phyloP scores from a whole-genome alignment of 2,797 vertebrate genomes.

The Platalea minor region DNA sequence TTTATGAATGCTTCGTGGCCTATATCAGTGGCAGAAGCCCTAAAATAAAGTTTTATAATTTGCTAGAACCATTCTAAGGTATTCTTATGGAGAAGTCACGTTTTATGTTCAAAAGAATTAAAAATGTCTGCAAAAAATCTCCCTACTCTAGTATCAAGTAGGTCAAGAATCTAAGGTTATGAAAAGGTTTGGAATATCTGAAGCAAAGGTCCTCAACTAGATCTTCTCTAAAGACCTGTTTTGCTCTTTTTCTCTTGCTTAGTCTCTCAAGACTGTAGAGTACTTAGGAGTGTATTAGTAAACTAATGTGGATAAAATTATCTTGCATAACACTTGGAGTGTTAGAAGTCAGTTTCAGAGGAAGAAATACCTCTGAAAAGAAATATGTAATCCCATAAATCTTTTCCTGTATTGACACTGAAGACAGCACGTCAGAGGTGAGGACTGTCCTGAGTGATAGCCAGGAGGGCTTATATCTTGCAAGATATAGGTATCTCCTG shows the following conservation, averaged over 20 bases:
- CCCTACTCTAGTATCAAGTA: background rate
- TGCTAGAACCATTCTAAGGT: background rate
- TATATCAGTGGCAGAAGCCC: background rate
- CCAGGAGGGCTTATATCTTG: background rate
- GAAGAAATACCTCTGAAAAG: background rate
- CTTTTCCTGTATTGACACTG: background rate
- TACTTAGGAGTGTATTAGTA: background rate
- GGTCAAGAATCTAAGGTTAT: background rate
- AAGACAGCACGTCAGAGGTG: background rate
- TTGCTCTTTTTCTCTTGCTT: conserved; percentile 12
- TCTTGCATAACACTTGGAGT: background rate
- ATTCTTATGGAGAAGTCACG: background rate
- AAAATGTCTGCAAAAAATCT: background rate
- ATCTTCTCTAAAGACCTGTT: background rate
- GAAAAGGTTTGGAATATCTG: conserved; percentile 35
- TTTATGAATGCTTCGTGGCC: background rate
- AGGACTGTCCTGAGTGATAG: background rate
- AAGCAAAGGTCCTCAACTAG: conserved; percentile 17
- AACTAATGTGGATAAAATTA: background rate
- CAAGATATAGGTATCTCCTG: background rate
- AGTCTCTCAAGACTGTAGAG: background rate
- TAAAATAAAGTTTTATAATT: background rate
- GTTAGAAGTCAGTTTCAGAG: background rate
- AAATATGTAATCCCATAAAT: background rate
- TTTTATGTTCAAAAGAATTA: background rate